A percentile compares a stretch with the other conserved stretches of the same genome.
These are phyloP conservation scores for Tuberolachnus salignus DNA, from an alignment of 2,888 invertebrate genomes.

Conservation along the genomic window DNA sequence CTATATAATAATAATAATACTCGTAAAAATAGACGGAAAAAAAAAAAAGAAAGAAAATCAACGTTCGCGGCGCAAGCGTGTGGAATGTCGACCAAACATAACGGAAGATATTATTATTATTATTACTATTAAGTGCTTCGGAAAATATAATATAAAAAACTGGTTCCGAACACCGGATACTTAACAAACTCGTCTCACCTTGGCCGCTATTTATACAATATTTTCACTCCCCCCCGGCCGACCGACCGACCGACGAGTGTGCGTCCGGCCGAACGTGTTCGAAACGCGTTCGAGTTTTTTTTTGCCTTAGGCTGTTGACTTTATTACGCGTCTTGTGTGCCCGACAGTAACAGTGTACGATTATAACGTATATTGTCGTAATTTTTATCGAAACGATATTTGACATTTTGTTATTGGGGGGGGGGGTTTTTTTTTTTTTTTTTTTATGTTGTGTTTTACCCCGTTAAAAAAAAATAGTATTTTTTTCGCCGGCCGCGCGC, in stretches of 20 bases:
- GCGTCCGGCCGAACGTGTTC: slow-evolving; percentile 27
- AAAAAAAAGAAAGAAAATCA: not conserved
- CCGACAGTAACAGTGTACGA: not conserved
- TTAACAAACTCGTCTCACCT: slow-evolving; percentile 52
- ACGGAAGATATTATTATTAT: slow-evolving; percentile 46
- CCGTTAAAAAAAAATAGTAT: no score
- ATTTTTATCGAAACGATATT: no score
- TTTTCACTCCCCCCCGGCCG: not conserved
- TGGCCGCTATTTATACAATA: slow-evolving; percentile 52
- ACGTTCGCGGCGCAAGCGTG: slow-evolving; percentile 33
- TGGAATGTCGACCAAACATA: slow-evolving; percentile 47
- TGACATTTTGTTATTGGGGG: no score
- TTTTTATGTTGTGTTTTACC: no score
- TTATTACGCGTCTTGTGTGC: not conserved
- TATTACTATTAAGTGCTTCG: slow-evolving; percentile 18
- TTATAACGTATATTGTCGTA: no score
- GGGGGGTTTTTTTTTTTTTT: not conserved
- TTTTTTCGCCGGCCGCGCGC: no score
- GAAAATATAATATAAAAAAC: slow-evolving; percentile 35
- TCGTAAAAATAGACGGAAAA: no score
- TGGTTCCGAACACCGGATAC: slow-evolving; percentile 45
- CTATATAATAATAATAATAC: no score
- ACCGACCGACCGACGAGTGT: not conserved
- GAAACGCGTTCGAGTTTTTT: not conserved
- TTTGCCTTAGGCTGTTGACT: slow-evolving; percentile 10